These are phyloP conservation scores for Tetropium fuscum DNA, from an alignment of 2,888 invertebrate species.

Conservation along the genomic window DNA sequence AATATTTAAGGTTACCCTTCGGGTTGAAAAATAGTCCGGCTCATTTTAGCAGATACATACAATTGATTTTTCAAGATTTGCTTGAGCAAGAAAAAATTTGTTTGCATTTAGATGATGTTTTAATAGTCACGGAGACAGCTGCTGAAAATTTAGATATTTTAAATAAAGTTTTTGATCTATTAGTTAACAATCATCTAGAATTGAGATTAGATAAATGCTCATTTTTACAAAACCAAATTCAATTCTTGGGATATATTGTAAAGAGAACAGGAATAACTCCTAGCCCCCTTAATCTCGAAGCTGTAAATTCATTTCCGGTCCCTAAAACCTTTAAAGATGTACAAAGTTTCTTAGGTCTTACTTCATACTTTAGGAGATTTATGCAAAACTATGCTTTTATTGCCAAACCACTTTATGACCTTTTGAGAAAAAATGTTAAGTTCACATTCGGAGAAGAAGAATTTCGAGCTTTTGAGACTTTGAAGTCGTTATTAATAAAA, in stretches of 20 bases:
- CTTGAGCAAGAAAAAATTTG: background rate
- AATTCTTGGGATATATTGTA: background rate
- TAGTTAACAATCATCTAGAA: background rate
- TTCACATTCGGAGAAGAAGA: conserved; percentile 48
- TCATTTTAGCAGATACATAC: conserved; percentile 35
- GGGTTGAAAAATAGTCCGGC: conserved; percentile 46
- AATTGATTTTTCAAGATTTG: conserved; percentile 7
- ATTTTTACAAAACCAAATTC: background rate
- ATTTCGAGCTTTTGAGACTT: conserved; percentile 37
- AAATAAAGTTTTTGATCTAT: conserved; percentile 8
- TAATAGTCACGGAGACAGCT: conserved; percentile 5
- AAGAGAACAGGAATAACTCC: background rate
- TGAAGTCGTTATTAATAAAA: conserved; percentile 41
- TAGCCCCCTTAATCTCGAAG: background rate
- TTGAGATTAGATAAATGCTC: conserved; percentile 7
- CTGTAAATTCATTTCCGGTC: background rate
- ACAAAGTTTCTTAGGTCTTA: conserved; percentile 3
- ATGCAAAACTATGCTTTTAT: conserved; percentile 30
- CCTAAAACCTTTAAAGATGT: conserved; percentile 2
- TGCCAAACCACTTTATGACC: conserved; percentile 53
- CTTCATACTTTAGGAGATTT: conserved; percentile 34
- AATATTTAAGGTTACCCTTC: conserved; percentile 51
- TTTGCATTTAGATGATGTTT: conserved; percentile 14
- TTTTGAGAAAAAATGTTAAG: conserved; percentile 41
- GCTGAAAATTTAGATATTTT: conserved; percentile 11